Conservation (phyloP, 2,888 invertebrate species). For the Yponomeuta evonymella region DNA sequence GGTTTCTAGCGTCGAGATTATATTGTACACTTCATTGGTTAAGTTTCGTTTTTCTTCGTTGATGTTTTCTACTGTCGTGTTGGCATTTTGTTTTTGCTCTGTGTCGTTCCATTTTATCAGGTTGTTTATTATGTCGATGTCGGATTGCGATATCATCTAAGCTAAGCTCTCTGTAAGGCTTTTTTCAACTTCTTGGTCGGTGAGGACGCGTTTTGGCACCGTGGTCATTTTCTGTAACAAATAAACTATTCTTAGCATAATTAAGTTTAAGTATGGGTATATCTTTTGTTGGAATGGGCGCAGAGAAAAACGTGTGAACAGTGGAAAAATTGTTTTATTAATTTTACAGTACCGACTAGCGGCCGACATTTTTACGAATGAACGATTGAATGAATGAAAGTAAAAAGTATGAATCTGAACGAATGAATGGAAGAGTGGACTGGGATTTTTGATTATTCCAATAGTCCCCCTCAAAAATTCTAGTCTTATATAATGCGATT, state of each 20-base stretch:
- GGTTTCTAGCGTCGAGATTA: conserved; percentile 35
- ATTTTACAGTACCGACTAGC: too few species aligned
- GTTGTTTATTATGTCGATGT: conserved; percentile 16
- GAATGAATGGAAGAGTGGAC: too few species aligned
- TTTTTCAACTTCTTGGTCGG: not conserved
- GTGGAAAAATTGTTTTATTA: too few species aligned
- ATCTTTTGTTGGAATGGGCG: too few species aligned
- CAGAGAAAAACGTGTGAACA: too few species aligned
- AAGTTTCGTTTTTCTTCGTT: conserved; percentile 46
- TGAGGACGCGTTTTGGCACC: not conserved
- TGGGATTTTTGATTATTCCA: too few species aligned
- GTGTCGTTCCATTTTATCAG: conserved; percentile 57
- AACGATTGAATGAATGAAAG: too few species aligned
- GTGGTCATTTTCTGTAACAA: not conserved
- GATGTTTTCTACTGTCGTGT: conserved; percentile 39
- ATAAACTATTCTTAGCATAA: not conserved
- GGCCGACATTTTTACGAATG: too few species aligned
- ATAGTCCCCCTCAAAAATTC: too few species aligned
- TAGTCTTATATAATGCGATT: too few species aligned
- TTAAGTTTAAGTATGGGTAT: not conserved
- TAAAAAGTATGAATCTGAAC: too few species aligned
- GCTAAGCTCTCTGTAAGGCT: not conserved
- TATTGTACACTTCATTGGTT: conserved; percentile 46
- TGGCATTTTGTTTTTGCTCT: conserved; percentile 37
- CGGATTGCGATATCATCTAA: not conserved